Evolutionary conservation across 2,888 invertebrate species (phyloP).

Genomic region (Spodoptera littoralis): DNA sequence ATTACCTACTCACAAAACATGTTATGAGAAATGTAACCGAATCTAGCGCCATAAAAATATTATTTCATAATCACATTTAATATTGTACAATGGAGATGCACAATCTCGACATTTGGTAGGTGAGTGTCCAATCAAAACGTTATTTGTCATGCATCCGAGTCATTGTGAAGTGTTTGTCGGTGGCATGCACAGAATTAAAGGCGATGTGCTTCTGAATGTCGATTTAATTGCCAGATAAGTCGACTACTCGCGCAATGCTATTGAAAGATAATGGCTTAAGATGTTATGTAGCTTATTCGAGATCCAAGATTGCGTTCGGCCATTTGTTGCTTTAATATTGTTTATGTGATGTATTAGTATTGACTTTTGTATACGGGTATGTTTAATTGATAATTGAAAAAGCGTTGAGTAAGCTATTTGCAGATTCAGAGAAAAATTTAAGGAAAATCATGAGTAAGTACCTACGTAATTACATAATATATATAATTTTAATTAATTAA

Average conservation of each 20-base stretch:
- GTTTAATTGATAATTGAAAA: no score
- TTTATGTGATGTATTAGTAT: slow-evolving; percentile 52
- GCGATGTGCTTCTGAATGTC: slow-evolving; percentile 87
- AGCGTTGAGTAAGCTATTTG: no score
- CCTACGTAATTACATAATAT: no score
- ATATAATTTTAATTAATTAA: no score
- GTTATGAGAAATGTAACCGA: no score
- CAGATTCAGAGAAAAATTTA: no score
- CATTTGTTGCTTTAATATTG: slow-evolving; percentile 58
- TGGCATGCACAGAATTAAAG: slow-evolving; percentile 83
- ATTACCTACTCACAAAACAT: no score
- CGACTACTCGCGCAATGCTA: slow-evolving; percentile 80
- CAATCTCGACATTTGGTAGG: slow-evolving; percentile 64
- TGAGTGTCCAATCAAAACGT: slow-evolving; percentile 85
- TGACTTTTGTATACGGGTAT: slow-evolving; percentile 6
- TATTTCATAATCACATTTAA: slow-evolving; percentile 13
- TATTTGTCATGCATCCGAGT: slow-evolving; percentile 87
- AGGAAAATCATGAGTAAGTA: no score
- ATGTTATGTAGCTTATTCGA: slow-evolving; percentile 82
- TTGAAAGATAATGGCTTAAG: slow-evolving; percentile 86
- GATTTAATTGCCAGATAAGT: slow-evolving; percentile 89
- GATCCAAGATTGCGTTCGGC: slow-evolving; percentile 67
- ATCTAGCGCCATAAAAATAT: neutral
- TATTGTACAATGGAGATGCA: slow-evolving; percentile 59
- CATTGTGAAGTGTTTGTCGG: slow-evolving; percentile 85